Base-by-base conservation (phyloP, 2,113 vertebrate species). In the Emberiza fucata region DNA sequence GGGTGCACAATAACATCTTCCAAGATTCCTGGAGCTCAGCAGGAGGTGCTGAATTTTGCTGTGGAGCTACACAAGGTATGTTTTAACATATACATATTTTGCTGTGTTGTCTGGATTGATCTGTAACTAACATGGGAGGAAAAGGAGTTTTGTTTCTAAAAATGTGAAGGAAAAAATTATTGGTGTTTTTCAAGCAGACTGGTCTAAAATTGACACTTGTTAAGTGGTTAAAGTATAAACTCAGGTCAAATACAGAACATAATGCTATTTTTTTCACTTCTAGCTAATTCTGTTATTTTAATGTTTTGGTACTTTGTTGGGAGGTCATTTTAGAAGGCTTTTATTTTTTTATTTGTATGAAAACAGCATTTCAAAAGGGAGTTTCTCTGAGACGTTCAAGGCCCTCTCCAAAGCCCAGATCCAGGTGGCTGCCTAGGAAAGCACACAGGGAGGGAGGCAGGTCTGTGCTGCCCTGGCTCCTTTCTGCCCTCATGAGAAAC, bases 391-490 rank as follows among this genome's bases (percentile, higher is more conserved):
- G 35, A 33, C 8, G 16, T 31, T 53, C 35, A 54, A 53, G 15
- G 65, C 8, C 0, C 0, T 1, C 22, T 90, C 37, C 18, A 11
- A 63, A 81, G 35, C n/a, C 42, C 75, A 39, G 12, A 40, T n/a
- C 8, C 81, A 39, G 45, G 22, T 33, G 57, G 4, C 0, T 47
- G 40, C 48, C 40, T 23, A 23, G 60, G 77, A 29, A 33, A 27
- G n/a, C 44, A 28, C 20, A 0, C 1, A 3, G 39, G 0, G 3
- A 60, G 39, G 23, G 23, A 57, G 21, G 25, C 14, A 50, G 25
- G 15, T 45, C 50, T 22, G 20, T 1, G 1, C 3, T 24, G 45
- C 27, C 47, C 51, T 56, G 37, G 28, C 51, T 92, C n/a, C 1
- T 50, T 75, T 13, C 47, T 56, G 42, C 48, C 27, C 69, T 84